Base-by-base conservation (phyloP, 1,140 invertebrate genomes). In the Drosophila nasuta region DNA sequence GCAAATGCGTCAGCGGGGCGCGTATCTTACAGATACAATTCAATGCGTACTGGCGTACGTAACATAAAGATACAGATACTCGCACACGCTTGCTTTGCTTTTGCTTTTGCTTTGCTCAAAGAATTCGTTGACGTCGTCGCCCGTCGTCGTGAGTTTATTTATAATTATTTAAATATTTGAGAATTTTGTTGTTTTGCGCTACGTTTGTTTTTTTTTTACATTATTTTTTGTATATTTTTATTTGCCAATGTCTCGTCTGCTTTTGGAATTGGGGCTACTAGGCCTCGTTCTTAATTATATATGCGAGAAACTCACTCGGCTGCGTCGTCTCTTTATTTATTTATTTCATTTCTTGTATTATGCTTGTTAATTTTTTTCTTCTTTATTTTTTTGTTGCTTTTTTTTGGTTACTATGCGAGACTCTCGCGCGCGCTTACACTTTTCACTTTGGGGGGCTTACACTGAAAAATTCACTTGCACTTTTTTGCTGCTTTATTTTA, bases 241-340 rank as follows among this genome's bases (percentile, higher is more conserved):
- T 59, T 54, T 41, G 81, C 77, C 70, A 81, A 71, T 79, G 76
- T 73, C 79, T 79, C 56, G 54, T 58, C 64, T 74, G 60, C 75
- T 58, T 25, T 41, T 38, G 63, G 78, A 89, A 88, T 88, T 85
- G 88, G 85, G 85, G 85, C 81, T 73, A 88, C 45, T 88, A 88
- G 85, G 85, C 85, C 85, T 88, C 77, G 83, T 88, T 83, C 83
- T 82, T 78, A 88, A 89, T 88, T 83, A 81, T 75, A 81, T 75
- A 77, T 83, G 82, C 52, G 52, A 38, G 52, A 35, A 52, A 51
- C 57, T 58, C 45, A 51, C 57, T 58, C 38, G 43, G 51, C 11
- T 65, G 59, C 46, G 30, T 43, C 11, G 52, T 25, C 15, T 49
- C 8, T 56, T 41, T 75, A n/a, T 41, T 38, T 56, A 28, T 52